A percentile compares a stretch with the other conserved stretches of the same genome.
These are phyloP conservation scores for Acanthosoma haemorrhoidale DNA, from an alignment of 2,888 invertebrate species.

Conservation along the genomic window DNA sequence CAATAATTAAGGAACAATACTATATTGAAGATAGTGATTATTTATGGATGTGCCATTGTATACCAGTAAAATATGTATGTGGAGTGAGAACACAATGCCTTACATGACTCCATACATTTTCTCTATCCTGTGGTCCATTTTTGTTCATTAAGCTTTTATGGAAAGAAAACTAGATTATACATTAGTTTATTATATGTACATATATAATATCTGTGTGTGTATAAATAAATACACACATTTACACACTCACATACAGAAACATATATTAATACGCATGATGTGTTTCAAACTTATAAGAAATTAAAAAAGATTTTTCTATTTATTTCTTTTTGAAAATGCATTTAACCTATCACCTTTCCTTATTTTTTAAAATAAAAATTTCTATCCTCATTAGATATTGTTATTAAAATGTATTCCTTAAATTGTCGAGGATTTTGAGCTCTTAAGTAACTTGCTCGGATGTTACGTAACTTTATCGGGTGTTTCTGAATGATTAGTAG, in stretches of 20 bases:
- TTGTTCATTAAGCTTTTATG: conserved; percentile 10
- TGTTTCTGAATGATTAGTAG: too few species aligned
- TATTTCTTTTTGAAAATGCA: not conserved
- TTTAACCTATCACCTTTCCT: not conserved
- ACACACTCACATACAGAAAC: conserved; percentile 9
- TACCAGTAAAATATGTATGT: conserved; percentile 10
- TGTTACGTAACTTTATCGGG: too few species aligned
- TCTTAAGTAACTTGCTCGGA: too few species aligned
- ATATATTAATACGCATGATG: conserved; percentile 12
- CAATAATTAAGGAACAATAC: conserved; percentile 12
- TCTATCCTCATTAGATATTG: too few species aligned
- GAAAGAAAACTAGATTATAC: not conserved
- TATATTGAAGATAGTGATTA: conserved; percentile 12
- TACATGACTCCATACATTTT: not conserved
- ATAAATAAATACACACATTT: conserved; percentile 4
- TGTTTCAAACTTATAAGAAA: conserved; percentile 14
- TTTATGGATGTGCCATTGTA: conserved; percentile 14
- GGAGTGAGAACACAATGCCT: conserved; percentile 8
- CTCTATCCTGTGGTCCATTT: conserved; percentile 14
- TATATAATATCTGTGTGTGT: conserved; percentile 7
- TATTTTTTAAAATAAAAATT: too few species aligned
- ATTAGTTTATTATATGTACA: conserved; percentile 10
- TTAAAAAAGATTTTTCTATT: conserved; percentile 14
- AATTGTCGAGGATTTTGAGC: too few species aligned
- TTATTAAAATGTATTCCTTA: too few species aligned